Conservation (phyloP, 2,113 vertebrate species). For the Hyperoodon ampullatus region DNA sequence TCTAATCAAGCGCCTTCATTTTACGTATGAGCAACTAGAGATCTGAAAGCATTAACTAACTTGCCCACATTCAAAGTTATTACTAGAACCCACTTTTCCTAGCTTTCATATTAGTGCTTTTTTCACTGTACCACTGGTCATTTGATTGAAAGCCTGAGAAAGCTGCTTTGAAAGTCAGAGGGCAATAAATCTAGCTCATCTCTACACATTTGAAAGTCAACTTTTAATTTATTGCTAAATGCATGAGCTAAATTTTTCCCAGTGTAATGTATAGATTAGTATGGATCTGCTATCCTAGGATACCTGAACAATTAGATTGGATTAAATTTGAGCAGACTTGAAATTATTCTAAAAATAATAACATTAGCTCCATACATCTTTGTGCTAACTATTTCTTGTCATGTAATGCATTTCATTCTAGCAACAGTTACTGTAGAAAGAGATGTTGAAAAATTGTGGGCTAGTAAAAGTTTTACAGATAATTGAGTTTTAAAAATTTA, state of each 20-base stretch:
- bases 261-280: neutral
- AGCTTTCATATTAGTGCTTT: neutral
- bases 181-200: constrained; percentile 44
- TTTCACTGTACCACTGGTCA: neutral
- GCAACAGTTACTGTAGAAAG: neutral
- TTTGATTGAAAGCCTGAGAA: constrained; percentile 19
- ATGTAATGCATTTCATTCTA: neutral
- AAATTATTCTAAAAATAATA: constrained; percentile 35
- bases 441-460: neutral
- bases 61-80: neutral
- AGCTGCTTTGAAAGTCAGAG: neutral
- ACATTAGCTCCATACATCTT: neutral
- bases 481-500: neutral
- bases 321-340: constrained; percentile 28
- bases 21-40: neutral
- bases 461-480: neutral
- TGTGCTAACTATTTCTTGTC: neutral
- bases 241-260: neutral
- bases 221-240: constrained; percentile 27
- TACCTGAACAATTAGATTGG: neutral
- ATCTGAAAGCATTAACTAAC: neutral
- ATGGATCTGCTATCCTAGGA: neutral
- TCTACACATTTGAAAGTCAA: constrained; percentile 26
- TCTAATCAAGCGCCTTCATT: neutral
- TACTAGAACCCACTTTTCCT: neutral